A percentile compares a stretch with the other conserved stretches of the same genome.
phyloP scores from a whole-genome alignment of 1,140 invertebrate species.

The Delia radicum region DNA sequence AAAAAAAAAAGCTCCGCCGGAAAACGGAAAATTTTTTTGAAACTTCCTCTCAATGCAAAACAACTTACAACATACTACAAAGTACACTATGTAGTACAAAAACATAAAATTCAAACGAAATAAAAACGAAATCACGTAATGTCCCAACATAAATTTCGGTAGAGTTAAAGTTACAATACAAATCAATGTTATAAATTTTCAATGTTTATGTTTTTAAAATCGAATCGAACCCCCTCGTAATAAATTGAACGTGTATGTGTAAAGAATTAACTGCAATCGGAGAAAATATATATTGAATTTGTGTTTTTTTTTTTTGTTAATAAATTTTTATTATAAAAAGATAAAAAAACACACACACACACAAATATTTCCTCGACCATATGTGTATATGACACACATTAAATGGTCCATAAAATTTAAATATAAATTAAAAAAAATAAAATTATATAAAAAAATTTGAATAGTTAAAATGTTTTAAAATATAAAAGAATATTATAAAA shows the following conservation, averaged over 20 bases:
- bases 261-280: too few species aligned
- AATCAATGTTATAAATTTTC: conserved; percentile 2
- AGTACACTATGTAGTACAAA: not conserved
- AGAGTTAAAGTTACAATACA: not conserved
- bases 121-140: not conserved
- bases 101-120: not conserved
- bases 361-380: too few species aligned
- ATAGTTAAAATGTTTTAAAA: not conserved
- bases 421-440: not conserved
- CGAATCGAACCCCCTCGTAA: too few species aligned
- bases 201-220: not conserved
- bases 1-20: not conserved
- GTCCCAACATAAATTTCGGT: not conserved
- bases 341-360: too few species aligned
- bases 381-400: too few species aligned
- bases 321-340: too few species aligned
- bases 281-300: too few species aligned
- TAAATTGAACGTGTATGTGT: too few species aligned
- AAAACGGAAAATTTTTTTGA: not conserved
- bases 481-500: not conserved
- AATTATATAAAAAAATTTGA: not conserved
- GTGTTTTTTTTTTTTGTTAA: too few species aligned
- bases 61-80: not conserved
- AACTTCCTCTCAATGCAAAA: not conserved
- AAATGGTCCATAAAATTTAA: too few species aligned